Evolutionary conservation across 2,888 invertebrate genomes (phyloP).

Genomic region (Drosophila atroscutellata): DNA sequence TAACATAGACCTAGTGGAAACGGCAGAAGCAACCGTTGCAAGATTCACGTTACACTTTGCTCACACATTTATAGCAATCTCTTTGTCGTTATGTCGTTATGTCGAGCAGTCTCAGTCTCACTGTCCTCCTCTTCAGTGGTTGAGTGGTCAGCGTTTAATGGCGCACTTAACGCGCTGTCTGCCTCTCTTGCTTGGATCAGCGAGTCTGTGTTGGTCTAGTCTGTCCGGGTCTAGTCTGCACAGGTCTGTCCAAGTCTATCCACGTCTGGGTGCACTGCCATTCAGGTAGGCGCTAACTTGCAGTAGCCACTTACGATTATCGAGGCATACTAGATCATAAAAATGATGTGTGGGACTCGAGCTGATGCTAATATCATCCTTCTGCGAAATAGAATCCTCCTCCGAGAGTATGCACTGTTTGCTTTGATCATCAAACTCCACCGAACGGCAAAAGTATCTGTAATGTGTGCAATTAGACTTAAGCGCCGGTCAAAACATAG

Average conservation of each 20-base stretch:
- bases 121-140: conserved; percentile 20
- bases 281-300: conserved; percentile 49
- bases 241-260: conserved; percentile 20
- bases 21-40: conserved; percentile 58
- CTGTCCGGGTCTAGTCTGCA: conserved; percentile 13
- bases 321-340: conserved; percentile 94
- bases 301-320: conserved; percentile 91
- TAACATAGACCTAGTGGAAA: conserved; percentile 41
- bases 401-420: conserved; percentile 95
- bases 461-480: conserved; percentile 53
- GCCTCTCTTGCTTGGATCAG: conserved; percentile 27
- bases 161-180: conserved; percentile 58
- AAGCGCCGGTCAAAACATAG: conserved; percentile 22
- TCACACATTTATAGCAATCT: conserved; percentile 51
- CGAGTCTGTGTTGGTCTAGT: conserved; percentile 12
- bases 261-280: conserved; percentile 17
- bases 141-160: conserved; percentile 55
- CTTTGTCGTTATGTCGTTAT: conserved; percentile 60
- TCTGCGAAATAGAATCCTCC: conserved; percentile 95
- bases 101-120: conserved; percentile 36
- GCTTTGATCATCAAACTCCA: conserved; percentile 95
- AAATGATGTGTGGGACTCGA: conserved; percentile 94
- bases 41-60: conserved; percentile 31
- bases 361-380: conserved; percentile 94
- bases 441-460: conserved; percentile 94